Base-by-base conservation (phyloP, 2,797 vertebrate species). In the Spheniscus humboldti region DNA sequence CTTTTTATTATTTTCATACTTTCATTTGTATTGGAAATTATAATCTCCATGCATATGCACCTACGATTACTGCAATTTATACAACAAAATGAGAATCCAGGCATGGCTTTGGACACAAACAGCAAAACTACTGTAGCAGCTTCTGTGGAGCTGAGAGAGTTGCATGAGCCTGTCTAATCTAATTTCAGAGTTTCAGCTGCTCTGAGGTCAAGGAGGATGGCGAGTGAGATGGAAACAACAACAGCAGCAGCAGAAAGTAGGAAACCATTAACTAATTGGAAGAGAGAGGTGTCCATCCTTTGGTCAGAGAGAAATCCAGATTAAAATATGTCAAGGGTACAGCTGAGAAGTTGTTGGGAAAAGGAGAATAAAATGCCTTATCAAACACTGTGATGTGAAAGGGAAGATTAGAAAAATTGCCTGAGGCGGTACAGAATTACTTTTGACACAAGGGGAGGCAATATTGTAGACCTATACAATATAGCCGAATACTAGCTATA, bases 211-310 rank as follows among this genome's bases (percentile, higher is more conserved):
- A 89, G 88, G 74, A 96, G 85, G 75, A 92, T 55, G 31, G 71
- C 0, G 13, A 72, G 60, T 56, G 56, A 90, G 56, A 88, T 80
- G 84, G 60, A 93, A 95, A 90, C 72, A 80, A 83, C 55, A 56
- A 86, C 37, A 88, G 3, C 68, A 94, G 37, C 81, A 94, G 76
- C 69, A 84, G 73, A 63, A 95, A 93, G 87, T 62, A 94, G 84
- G 73, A 93, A 95, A 82, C 88, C 88, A 96, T 97, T 97, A 97
- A 96, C 91, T 96, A 96, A 97, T 96, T 97, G 94, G 45, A 88
- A 81, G 41, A 81, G 78, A 96, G 66, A 85, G 31, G 77, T 92
- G 90, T 94, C 91, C 3, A 43, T 95, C 60, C 64, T 93, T 85
- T 86, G 85, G 62, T 83, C 47, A 17, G 72, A 92, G 56, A 74